phyloP scores from a whole-genome alignment of 2,797 vertebrate species.

The Pampus argenteus region DNA sequence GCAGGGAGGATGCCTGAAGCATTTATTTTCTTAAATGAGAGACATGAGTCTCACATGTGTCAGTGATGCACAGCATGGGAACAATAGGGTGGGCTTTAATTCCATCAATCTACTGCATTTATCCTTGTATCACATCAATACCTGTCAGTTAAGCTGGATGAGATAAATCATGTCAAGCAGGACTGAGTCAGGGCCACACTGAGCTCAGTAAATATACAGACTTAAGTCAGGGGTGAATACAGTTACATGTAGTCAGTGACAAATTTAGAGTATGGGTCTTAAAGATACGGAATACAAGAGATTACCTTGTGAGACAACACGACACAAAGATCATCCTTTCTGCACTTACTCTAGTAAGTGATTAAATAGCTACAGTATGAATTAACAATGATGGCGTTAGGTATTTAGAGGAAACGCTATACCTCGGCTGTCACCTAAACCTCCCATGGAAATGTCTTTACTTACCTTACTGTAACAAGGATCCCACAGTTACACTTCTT shows the following conservation, averaged over 20 bases:
- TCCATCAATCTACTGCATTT: conserved; percentile 80
- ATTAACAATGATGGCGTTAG: conserved; percentile 80
- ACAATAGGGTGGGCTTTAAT: conserved; percentile 81
- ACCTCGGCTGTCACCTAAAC: conserved; percentile 73
- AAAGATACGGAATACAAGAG: conserved; percentile 63
- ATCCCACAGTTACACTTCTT: conserved; percentile 70
- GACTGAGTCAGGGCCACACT: conserved; percentile 56
- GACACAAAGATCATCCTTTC: conserved; percentile 71
- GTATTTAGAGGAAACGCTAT: conserved; percentile 79
- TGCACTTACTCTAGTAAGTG: conserved; percentile 72
- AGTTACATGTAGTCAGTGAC: conserved; percentile 46
- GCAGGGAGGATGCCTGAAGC: conserved; percentile 76
- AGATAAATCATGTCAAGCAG: conserved; percentile 74
- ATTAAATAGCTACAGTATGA: conserved; percentile 81
- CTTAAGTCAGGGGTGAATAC: conserved; percentile 50
- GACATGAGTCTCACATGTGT: conserved; percentile 82
- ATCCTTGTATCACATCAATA: conserved; percentile 82
- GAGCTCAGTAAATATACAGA: conserved; percentile 57
- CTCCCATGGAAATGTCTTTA: conserved; percentile 78
- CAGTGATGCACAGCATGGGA: conserved; percentile 80
- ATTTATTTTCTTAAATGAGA: conserved; percentile 85
- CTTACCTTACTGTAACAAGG: conserved; percentile 78
- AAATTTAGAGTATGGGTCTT: conserved; percentile 51
- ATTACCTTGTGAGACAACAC: conserved; percentile 66
- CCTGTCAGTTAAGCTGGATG: conserved; percentile 75